Evolutionary conservation across 2,797 vertebrate species (phyloP), one percentile per base, ranked within the genome.

Genomic region (Coluber constrictor): DNA sequence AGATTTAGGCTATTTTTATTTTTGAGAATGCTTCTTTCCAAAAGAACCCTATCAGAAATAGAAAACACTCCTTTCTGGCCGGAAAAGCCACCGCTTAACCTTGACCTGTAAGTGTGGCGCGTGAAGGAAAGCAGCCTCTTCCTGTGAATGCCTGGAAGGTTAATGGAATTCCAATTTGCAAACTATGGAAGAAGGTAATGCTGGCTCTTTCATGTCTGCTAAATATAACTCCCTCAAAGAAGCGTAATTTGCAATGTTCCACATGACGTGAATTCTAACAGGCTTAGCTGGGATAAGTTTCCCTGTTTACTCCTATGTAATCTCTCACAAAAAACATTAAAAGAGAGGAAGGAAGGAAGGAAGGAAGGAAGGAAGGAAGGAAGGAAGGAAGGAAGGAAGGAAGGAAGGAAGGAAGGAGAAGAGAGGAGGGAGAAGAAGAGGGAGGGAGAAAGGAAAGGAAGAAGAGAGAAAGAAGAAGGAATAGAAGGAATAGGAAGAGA

Each of bases 191-290:
- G 96, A 96, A 96, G 96, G 96, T 94, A 96, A 96, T 95, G 95
- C 95, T 94, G 92, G 94, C 95, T 96, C 96, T 98, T 96, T 96
- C 96, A 97, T 96, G 96, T 96, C 97, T 96, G 95, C 96, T 97
- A 96, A 97, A 96, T 94, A 97, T 94, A 95, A 97, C 93, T 97
- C 97, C 90, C 97, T 97, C 97, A 96, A 97, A 98, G 97, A 97
- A 97, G 97, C 96, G 95, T 98, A 97, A 97, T 98, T 98, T 97
- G 96, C 97, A 95, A 96, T 96, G 97, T 98, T 98, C 97, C 95
- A 96, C 97, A 97, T 97, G 97, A 97, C 91, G 94, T 86, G 96
- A 97, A 97, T 97, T 95, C 95, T 97, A 97, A 97, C 96, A 92
- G 96, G 94, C 95, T 96, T 96, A 96, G 96, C 96, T 94, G 91